phyloP scores from a whole-genome alignment of 2,113 vertebrate species.

The Gymnogyps californianus region DNA sequence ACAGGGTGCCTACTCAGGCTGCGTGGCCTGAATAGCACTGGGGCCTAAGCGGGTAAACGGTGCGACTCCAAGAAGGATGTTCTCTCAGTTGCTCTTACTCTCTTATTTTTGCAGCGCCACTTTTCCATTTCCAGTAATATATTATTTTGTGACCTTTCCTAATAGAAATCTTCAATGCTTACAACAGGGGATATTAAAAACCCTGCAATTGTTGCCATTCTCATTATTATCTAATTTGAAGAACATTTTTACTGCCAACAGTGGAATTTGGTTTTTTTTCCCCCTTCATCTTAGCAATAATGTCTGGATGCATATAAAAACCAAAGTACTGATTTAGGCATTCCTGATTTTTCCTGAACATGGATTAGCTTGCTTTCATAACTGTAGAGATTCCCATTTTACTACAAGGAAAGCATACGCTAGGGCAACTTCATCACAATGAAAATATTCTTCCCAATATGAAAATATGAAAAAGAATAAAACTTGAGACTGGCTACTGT shows the following conservation, averaged over 20 bases:
- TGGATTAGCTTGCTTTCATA: not conserved
- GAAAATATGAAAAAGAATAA: not conserved
- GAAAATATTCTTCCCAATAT: not conserved
- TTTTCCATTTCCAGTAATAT: not conserved
- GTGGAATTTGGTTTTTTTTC: not conserved
- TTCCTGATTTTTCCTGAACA: not conserved
- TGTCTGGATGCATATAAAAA: not conserved
- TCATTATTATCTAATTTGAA: not conserved
- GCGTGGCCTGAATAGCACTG: not conserved
- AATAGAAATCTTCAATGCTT: not conserved
- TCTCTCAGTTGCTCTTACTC: not conserved
- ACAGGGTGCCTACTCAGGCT: not conserved
- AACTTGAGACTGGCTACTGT: not conserved
- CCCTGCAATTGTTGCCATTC: not conserved
- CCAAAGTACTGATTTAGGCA: not conserved
- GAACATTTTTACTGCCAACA: not conserved
- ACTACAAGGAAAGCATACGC: not conserved
- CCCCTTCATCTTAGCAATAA: not conserved
- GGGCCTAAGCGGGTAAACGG: not conserved
- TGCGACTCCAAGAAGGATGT: accelerated
- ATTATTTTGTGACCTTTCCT: not conserved
- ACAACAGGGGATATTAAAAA: not conserved
- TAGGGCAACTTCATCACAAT: not conserved
- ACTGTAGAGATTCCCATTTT: not conserved
- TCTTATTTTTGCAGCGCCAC: not conserved